Conservation (phyloP, 2,113 vertebrate genomes). For the Sisor rabdophorus region DNA sequence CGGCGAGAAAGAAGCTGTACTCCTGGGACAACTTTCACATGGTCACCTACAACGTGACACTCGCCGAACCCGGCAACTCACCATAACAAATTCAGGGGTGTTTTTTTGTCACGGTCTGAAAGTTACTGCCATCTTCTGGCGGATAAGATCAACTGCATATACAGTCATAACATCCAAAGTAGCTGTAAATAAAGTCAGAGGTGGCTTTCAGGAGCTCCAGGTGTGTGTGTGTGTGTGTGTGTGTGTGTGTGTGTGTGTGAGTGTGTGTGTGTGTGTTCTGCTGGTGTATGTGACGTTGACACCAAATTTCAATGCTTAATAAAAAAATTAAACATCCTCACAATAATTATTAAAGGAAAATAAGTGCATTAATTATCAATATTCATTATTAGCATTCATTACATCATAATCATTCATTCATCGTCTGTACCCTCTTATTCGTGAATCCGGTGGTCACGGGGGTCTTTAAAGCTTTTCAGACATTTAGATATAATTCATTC, state of each 20-base stretch:
- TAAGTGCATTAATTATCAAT: too few species aligned
- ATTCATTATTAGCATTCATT: too few species aligned
- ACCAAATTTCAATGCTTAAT: not conserved
- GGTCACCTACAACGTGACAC: slow-evolving; percentile 80
- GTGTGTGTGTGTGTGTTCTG: not conserved
- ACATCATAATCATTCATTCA: too few species aligned
- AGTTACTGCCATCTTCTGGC: not conserved
- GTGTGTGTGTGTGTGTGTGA: too few species aligned
- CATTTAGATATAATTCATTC: too few species aligned
- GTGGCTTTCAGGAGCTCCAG: not conserved
- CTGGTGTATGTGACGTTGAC: not conserved
- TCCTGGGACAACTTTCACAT: slow-evolving; percentile 95
- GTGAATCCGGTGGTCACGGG: too few species aligned
- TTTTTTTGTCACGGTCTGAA: not conserved
- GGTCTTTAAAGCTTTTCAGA: too few species aligned
- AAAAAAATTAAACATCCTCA: not conserved
- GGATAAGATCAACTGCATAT: not conserved
- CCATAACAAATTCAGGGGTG: not conserved
- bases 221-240: too few species aligned
- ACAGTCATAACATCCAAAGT: not conserved
- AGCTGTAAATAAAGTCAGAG: not conserved
- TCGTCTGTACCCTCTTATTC: too few species aligned
- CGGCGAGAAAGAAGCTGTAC: slow-evolving; percentile 78
- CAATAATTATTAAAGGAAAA: too few species aligned
- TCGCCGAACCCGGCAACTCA: slow-evolving; percentile 49